A percentile compares a stretch with the other conserved stretches of the same genome.
Conservation (phyloP, 1,140 invertebrate genomes). For the Harpegnathos saltator region DNA sequence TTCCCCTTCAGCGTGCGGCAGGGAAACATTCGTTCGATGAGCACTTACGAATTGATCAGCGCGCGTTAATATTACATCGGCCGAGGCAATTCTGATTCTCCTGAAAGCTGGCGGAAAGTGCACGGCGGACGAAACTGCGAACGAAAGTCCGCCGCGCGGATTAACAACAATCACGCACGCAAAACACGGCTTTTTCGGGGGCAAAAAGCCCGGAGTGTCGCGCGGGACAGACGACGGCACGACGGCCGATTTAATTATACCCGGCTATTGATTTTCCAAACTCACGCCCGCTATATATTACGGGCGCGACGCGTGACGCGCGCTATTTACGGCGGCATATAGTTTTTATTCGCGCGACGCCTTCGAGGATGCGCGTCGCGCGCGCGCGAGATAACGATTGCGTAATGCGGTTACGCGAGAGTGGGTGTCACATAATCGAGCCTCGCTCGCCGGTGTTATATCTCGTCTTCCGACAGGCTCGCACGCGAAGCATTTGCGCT, state of each 20-base stretch:
- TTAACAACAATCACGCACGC: no score
- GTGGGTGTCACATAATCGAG: slow-evolving; percentile 38
- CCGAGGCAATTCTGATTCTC: no score
- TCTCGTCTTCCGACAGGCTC: slow-evolving; percentile 21
- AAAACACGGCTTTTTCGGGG: no score
- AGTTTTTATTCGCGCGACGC: not conserved
- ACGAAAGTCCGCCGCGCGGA: no score
- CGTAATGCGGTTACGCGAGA: slow-evolving; percentile 19
- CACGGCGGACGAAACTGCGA: no score
- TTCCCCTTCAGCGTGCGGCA: no score
- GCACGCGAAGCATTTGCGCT: slow-evolving; percentile 61
- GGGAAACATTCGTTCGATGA: no score
- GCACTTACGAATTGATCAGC: no score
- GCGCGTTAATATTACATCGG: no score
- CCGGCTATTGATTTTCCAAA: slow-evolving; percentile 29
- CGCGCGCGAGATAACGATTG: slow-evolving; percentile 42
- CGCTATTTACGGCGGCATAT: not conserved
- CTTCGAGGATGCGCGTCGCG: no score
- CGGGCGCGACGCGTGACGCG: not conserved
- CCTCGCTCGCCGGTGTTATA: not conserved
- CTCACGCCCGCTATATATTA: not conserved
- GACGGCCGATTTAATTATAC: not conserved
- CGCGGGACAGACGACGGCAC: not conserved
- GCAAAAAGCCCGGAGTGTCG: not conserved
- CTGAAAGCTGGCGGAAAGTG: no score